Base-by-base conservation (phyloP, 2,888 invertebrate species). In the Pseudococcus longispinus region DNA sequence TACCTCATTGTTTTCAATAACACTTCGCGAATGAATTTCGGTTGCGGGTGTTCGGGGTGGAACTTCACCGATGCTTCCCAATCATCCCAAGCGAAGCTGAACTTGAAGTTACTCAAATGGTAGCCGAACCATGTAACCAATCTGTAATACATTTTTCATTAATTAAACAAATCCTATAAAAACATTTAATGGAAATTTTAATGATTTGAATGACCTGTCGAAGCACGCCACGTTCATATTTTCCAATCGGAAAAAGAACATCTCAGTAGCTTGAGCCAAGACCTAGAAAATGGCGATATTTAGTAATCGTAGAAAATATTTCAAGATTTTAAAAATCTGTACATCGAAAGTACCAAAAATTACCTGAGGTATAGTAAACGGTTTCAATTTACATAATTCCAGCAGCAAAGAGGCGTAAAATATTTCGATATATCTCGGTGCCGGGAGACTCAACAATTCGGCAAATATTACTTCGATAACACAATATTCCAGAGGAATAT, bases 81-180 rank as follows among this genome's bases (percentile, higher is more conserved):
- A 90, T 97, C 97, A 89, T 97, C 97, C 99, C 99, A 99, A 2
- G 97, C 97, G 99, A 99, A 99, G 86, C 98, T 94, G 91, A 98
- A 99, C 91, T 99, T 98, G 91, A 99, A 99, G 92, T 99, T 99
- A 91, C 98, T 98, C 91, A 99, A 93, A 91, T 99, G 99, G 91
- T 99, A 99, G 0, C 97, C 94, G 91, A 99, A 99, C 99, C 99
- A 99, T 91, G 94, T 95, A 32, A 96, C 96, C 91, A 99, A 98
- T 89, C 98, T 95, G 91, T 18, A 91, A 91, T 77, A 84, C 0
- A 23, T 32, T 46, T n/a, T 32, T 15, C 1, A 74, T 4, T 37
- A 32, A 74, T 32, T 37, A 2, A 74, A 32, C 1, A 44, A 44
- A 42, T 2, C 2, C 37, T 70, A 85, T 55, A 20, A 26, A 42